Evolutionary conservation across 2,888 invertebrate species (phyloP).

Genomic region (Labia minor): DNA sequence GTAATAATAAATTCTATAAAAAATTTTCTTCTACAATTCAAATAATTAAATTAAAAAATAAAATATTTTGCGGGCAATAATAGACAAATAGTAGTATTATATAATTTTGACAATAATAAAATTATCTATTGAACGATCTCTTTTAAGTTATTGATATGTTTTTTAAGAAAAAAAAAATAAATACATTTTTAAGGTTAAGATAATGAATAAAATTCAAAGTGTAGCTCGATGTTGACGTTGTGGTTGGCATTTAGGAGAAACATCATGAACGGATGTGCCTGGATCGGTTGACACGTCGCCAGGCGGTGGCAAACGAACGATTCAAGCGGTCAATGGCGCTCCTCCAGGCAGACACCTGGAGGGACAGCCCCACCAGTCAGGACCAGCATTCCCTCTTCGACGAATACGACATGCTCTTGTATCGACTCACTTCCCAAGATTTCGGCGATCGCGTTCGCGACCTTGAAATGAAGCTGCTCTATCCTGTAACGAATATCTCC

Average conservation of each 20-base stretch:
- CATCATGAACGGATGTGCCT: slow-evolving; percentile 55
- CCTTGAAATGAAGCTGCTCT: slow-evolving; percentile 61
- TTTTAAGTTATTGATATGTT: too few species aligned
- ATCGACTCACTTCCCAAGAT: slow-evolving; percentile 72
- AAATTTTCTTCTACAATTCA: too few species aligned
- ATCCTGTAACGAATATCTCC: slow-evolving; percentile 50
- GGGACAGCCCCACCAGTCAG: background rate
- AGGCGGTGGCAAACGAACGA: background rate
- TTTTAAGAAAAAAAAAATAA: too few species aligned
- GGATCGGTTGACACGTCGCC: slow-evolving; percentile 51
- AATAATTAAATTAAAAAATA: too few species aligned
- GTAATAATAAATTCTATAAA: too few species aligned
- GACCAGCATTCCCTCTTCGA: slow-evolving; percentile 48
- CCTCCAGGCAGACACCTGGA: background rate
- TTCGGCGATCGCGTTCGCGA: slow-evolving; percentile 76
- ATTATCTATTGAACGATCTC: too few species aligned
- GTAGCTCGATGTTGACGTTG: too few species aligned
- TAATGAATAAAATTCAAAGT: too few species aligned
- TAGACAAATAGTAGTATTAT: too few species aligned
- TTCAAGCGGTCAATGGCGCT: background rate
- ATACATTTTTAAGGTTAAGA: too few species aligned
- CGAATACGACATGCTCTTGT: slow-evolving; percentile 75
- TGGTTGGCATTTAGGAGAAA: slow-evolving; percentile 33
- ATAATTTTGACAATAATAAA: too few species aligned
- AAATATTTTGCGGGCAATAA: too few species aligned